phyloP scores from a whole-genome alignment of 2,888 invertebrate species.

The Galerucella nymphaeae region DNA sequence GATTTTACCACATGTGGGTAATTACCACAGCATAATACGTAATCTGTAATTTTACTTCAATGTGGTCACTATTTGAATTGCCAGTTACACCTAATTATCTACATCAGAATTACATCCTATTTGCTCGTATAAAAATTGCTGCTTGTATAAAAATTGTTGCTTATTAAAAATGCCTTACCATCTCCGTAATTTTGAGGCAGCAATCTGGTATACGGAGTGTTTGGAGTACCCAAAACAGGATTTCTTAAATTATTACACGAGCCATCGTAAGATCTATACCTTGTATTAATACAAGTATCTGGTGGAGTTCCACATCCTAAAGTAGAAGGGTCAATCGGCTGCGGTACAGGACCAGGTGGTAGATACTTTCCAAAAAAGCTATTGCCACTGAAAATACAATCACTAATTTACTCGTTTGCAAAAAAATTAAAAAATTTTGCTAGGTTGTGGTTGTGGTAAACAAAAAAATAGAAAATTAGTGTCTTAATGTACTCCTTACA shows the following conservation, averaged over 20 bases:
- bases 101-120: no score
- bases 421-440: no score
- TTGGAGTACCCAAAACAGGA: conserved; percentile 84
- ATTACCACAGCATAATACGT: no score
- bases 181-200: conserved; percentile 75
- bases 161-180: conserved; percentile 66
- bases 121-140: no score
- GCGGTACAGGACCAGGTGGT: conserved; percentile 5
- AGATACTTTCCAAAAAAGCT: conserved; percentile 31
- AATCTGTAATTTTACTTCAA: no score
- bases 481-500: no score
- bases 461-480: no score
- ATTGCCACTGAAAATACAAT: conserved; percentile 11
- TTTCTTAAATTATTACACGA: conserved; percentile 92
- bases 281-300: conserved; percentile 62
- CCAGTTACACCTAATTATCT: no score
- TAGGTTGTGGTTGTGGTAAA: no score
- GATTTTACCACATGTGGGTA: no score
- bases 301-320: conserved; percentile 51
- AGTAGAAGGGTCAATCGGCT: conserved; percentile 36
- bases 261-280: conserved; percentile 88
- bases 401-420: neutral
- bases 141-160: neutral
- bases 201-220: conserved; percentile 76
- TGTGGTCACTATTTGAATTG: no score